A percentile compares a stretch with the other conserved stretches of the same genome.
These are phyloP conservation scores for Nomia melanderi DNA, from an alignment of 1,140 invertebrate species.

Conservation along the genomic window DNA sequence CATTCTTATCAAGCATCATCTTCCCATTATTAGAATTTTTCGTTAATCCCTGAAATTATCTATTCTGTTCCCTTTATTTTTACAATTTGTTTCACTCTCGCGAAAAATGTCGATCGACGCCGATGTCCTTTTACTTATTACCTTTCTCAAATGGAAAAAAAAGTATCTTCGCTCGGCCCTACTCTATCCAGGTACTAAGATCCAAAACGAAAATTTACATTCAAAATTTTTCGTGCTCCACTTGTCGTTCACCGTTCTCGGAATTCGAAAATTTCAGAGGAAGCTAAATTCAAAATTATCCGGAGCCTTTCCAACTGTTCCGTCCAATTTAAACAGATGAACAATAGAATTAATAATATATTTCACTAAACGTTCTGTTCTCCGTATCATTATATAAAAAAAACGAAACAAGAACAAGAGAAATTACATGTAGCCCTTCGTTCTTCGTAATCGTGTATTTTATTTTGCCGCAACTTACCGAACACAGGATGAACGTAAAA, in stretches of 20 bases:
- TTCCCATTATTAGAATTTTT: not conserved
- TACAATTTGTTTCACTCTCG: not conserved
- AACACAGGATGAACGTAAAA: too few species aligned
- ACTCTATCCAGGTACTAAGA: slow-evolving; percentile 80
- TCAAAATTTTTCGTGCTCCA: slow-evolving; percentile 57
- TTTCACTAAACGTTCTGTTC: too few species aligned
- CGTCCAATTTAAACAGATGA: too few species aligned
- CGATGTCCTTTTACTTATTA: not conserved
- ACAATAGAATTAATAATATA: too few species aligned
- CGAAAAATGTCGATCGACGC: not conserved
- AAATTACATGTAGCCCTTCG: too few species aligned
- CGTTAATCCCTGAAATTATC: not conserved
- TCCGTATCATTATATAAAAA: not conserved
- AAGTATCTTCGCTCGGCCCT: slow-evolving; percentile 70
- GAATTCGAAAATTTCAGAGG: not conserved
- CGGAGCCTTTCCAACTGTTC: not conserved
- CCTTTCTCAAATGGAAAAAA: not conserved
- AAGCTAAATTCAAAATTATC: slow-evolving; percentile 1
- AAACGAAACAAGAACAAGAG: too few species aligned
- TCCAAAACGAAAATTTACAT: slow-evolving; percentile 65
- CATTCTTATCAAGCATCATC: too few species aligned
- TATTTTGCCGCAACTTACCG: too few species aligned
- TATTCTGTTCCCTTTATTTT: too few species aligned
- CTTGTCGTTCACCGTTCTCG: slow-evolving; percentile 6
- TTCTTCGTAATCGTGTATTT: too few species aligned